These are phyloP conservation scores for Zosterops hypoxanthus DNA, from an alignment of 2,113 vertebrate genomes.

Conservation along the genomic window DNA sequence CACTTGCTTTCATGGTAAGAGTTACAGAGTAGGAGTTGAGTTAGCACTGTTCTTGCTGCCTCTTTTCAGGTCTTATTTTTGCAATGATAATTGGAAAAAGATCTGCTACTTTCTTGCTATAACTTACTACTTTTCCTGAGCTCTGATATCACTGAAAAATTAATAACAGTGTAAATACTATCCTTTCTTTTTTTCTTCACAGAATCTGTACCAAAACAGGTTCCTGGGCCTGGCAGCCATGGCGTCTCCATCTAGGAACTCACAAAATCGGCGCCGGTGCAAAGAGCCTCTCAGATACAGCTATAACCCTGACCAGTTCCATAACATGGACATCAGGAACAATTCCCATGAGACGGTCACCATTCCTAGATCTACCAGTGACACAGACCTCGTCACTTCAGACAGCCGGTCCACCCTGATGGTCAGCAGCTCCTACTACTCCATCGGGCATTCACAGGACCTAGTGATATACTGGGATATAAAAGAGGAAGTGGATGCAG, in stretches of 20 bases:
- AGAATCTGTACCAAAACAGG: slow-evolving; percentile 99
- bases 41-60: not conserved
- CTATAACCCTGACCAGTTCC: slow-evolving; percentile 86
- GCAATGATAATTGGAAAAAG: not conserved
- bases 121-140: not conserved
- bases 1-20: not conserved
- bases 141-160: not conserved
- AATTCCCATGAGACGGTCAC: slow-evolving; percentile 74
- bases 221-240: slow-evolving; percentile 94
- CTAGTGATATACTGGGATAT: slow-evolving; percentile 96
- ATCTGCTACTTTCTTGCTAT: not conserved
- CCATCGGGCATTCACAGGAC: slow-evolving; percentile 88
- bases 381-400: slow-evolving; percentile 91
- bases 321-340: slow-evolving; percentile 81
- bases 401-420: slow-evolving; percentile 92
- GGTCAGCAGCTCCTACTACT: slow-evolving; percentile 90
- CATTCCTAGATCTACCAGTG: slow-evolving; percentile 91
- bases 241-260: slow-evolving; percentile 91
- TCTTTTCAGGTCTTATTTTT: not conserved
- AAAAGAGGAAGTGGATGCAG: slow-evolving; percentile 96
- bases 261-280: slow-evolving; percentile 87
- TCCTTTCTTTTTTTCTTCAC: not conserved
- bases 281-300: slow-evolving; percentile 89
- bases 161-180: not conserved
- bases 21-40: not conserved